Conservation (phyloP, 2,888 invertebrate species). For the Trissolcus brochymenae region DNA sequence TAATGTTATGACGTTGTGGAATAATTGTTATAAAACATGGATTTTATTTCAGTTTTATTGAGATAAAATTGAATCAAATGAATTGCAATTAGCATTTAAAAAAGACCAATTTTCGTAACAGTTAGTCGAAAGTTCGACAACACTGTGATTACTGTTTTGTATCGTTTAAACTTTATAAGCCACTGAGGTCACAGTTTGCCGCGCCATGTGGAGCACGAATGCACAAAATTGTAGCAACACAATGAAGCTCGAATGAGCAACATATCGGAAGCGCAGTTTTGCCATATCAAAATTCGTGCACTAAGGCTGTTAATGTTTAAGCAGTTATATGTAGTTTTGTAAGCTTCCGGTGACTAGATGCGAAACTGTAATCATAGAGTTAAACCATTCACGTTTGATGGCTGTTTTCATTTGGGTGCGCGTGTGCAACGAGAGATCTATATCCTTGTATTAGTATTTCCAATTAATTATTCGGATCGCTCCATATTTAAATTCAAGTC, state of each 20-base stretch:
- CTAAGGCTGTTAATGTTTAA: slow-evolving; percentile 24
- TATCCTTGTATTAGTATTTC: slow-evolving; percentile 6
- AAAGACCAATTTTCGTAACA: too few relatives aligned
- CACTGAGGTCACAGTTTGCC: slow-evolving; percentile 6
- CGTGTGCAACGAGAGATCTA: slow-evolving; percentile 4
- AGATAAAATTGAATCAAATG: too few relatives aligned
- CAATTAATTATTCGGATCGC: slow-evolving; percentile 12
- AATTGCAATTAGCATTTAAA: too few relatives aligned
- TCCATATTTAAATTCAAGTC: not conserved
- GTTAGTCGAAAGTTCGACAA: not conserved
- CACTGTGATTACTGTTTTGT: slow-evolving; percentile 7
- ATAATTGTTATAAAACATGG: too few relatives aligned
- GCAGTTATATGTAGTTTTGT: slow-evolving; percentile 27
- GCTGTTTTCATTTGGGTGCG: slow-evolving; percentile 5
- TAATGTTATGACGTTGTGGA: too few relatives aligned
- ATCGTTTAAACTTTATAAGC: slow-evolving; percentile 15
- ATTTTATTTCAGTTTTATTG: too few relatives aligned
- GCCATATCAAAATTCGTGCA: slow-evolving; percentile 12
- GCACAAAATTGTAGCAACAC: slow-evolving; percentile 13
- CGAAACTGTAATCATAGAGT: slow-evolving; percentile 26
- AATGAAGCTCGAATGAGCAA: slow-evolving; percentile 15
- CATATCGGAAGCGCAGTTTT: slow-evolving; percentile 25
- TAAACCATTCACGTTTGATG: slow-evolving; percentile 17
- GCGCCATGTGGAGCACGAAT: slow-evolving; percentile 8
- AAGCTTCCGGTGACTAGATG: slow-evolving; percentile 30